Conservation (phyloP, 2,113 vertebrate genomes). For the Dasyornis broadbenti region DNA sequence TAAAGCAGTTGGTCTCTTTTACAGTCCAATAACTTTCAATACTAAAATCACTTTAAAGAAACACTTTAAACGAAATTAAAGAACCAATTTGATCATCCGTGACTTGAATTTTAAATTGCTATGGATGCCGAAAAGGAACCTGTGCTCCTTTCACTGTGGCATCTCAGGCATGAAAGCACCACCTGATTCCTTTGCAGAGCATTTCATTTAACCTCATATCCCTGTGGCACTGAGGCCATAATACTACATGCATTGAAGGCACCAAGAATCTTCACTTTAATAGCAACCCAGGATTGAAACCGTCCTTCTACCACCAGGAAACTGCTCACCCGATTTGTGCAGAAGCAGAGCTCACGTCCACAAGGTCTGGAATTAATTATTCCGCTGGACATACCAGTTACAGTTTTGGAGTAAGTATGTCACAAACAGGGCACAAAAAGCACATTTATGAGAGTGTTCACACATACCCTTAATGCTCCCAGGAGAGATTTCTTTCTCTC, state of each 20-base stretch:
- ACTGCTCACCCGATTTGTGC: neutral
- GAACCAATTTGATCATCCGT: neutral
- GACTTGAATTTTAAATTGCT: neutral
- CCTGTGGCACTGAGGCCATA: neutral
- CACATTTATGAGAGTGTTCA: neutral
- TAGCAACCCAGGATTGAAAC: neutral
- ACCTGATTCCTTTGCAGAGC: neutral
- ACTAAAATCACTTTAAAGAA: conserved; percentile 27
- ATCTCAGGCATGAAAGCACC: neutral
- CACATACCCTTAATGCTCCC: neutral
- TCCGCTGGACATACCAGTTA: neutral
- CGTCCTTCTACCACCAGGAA: neutral
- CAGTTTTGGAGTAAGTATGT: neutral
- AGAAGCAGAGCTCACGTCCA: neutral
- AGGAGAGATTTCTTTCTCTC: neutral
- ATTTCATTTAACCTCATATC: neutral
- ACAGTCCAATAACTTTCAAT: conserved; percentile 41
- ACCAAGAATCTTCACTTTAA: neutral
- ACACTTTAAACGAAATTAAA: conserved; percentile 24
- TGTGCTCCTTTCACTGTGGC: neutral
- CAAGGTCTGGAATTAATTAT: neutral
- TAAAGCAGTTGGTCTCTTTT: conserved; percentile 25
- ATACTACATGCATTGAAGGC: neutral
- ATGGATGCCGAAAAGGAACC: neutral
- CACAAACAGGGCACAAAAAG: neutral